Percentiles rank a stretch among this genome's conserved stretches.
Conservation (phyloP, 2,113 vertebrate species). For the Pycnonotus jocosus region DNA sequence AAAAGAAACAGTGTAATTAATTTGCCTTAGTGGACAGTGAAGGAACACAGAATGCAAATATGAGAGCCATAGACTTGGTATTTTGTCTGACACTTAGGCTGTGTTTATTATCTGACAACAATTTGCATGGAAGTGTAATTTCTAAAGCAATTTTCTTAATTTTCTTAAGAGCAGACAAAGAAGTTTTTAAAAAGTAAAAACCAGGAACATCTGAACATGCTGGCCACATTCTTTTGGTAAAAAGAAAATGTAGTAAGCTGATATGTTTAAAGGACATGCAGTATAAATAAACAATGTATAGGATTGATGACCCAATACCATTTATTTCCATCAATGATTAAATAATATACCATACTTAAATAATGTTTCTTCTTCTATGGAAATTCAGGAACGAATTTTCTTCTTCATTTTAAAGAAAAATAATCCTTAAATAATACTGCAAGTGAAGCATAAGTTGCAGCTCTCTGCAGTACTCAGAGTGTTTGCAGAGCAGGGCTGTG, state of each 20-base stretch:
- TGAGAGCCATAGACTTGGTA: not conserved
- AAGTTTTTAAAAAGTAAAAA: not conserved
- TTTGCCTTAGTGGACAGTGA: constrained; percentile 29
- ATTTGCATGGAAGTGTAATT: constrained; percentile 13
- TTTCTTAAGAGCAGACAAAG: not conserved
- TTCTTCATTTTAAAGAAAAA: not conserved
- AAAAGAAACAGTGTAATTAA: constrained; percentile 46
- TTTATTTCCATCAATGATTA: not conserved
- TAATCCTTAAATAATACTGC: not conserved
- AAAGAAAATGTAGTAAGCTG: not conserved
- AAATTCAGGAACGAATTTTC: not conserved
- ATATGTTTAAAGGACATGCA: not conserved
- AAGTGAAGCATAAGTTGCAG: not conserved
- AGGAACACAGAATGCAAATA: constrained; percentile 3
- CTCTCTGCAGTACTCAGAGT: not conserved
- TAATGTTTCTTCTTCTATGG: not conserved
- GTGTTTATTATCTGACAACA: constrained; percentile 38
- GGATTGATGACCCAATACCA: not conserved
- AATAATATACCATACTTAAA: not conserved
- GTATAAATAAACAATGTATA: not conserved
- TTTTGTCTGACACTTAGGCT: constrained; percentile 22
- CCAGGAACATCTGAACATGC: not conserved
- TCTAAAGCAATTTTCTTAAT: constrained; percentile 41
- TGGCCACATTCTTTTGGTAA: not conserved
- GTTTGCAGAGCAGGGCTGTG: not conserved